These are phyloP conservation scores for Corella eumyota DNA, from an alignment of 23 tunicate species.

Conservation along the genomic window DNA sequence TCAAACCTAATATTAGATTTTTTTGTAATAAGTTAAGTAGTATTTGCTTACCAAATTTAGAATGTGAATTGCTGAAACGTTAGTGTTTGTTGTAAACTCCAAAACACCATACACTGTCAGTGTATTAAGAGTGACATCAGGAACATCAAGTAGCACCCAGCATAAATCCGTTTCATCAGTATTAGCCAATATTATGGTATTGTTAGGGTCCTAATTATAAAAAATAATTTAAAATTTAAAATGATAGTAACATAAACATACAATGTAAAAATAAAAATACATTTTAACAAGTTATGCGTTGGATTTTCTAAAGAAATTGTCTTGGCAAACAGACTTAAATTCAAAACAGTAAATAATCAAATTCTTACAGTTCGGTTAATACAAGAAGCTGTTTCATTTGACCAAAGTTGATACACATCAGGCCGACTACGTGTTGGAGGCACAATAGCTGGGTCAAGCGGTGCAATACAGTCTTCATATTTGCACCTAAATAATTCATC, in stretches of 20 bases:
- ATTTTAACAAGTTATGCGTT: no score
- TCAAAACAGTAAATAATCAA: no score
- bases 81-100: constrained; percentile 9
- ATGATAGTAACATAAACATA: no score
- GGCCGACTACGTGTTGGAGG: constrained; percentile 26
- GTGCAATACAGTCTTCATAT: constrained; percentile 44
- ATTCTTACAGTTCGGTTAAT: constrained; percentile 2
- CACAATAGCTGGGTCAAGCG: constrained; percentile 8
- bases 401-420: constrained; percentile 22
- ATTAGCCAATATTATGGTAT: no score
- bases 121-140: constrained; percentile 3
- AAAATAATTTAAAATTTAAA: no score
- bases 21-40: not conserved
- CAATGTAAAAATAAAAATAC: no score
- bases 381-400: constrained; percentile 16
- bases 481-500: no score
- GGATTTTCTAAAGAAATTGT: no score
- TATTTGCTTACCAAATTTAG: constrained; percentile 8
- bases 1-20: no score
- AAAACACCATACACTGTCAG: constrained; percentile 20
- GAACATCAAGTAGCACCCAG: constrained; percentile 39
- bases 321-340: no score
- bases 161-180: not conserved
- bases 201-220: no score
- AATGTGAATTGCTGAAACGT: constrained; percentile 22